phyloP scores from a whole-genome alignment of 2,113 vertebrate genomes.

The Garra rufa region DNA sequence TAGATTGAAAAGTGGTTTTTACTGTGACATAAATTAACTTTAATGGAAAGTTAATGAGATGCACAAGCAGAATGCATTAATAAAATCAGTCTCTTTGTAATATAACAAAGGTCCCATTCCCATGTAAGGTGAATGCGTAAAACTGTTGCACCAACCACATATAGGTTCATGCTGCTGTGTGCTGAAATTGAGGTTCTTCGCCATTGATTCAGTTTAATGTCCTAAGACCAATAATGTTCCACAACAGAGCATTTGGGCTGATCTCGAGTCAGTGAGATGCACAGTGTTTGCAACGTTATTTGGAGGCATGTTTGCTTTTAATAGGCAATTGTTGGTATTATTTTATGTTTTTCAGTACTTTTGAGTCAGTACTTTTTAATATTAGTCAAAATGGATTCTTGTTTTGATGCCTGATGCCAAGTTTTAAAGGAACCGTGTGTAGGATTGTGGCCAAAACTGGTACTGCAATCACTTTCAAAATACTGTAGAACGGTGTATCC shows the following conservation, averaged over 20 bases:
- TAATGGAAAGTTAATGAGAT: slow-evolving; percentile 42
- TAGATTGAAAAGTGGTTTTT: neutral
- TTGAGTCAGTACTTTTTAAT: slow-evolving; percentile 44
- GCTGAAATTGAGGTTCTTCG: slow-evolving; percentile 3
- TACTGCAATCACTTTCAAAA: no score
- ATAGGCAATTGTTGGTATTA: slow-evolving; percentile 6
- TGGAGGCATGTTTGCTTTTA: slow-evolving; percentile 14
- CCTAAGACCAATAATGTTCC: slow-evolving; percentile 14
- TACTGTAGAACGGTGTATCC: no score
- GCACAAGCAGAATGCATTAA: slow-evolving; percentile 31
- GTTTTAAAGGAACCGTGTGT: no score
- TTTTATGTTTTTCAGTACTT: slow-evolving; percentile 4
- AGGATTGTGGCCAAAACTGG: no score
- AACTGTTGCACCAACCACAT: slow-evolving; percentile 9
- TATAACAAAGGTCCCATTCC: neutral
- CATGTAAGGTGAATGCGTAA: neutral
- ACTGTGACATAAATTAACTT: slow-evolving; percentile 11
- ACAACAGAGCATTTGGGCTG: neutral
- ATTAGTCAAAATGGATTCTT: slow-evolving; percentile 22
- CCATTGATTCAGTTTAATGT: slow-evolving; percentile 7
- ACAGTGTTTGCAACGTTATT: slow-evolving; percentile 21
- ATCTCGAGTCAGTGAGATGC: neutral
- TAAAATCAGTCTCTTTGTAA: slow-evolving; percentile 22
- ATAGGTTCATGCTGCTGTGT: neutral
- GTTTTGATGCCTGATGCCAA: neutral